Conservation (phyloP, 2,888 invertebrate genomes). For the Agrotis segetum region DNA sequence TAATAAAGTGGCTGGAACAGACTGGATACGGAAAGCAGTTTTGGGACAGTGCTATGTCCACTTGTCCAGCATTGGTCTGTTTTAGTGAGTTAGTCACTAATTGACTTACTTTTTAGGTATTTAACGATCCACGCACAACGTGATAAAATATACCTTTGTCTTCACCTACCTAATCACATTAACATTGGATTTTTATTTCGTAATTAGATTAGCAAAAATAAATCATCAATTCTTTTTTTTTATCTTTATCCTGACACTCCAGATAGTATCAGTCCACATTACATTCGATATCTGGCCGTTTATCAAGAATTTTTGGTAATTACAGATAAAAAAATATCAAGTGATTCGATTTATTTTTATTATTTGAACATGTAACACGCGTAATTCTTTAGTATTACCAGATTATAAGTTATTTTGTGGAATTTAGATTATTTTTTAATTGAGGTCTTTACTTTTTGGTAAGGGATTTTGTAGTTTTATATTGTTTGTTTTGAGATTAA, state of each 20-base stretch:
- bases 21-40: too few species aligned
- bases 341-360: constrained; percentile 65
- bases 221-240: constrained; percentile 72
- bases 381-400: constrained; percentile 71
- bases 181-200: constrained; percentile 65
- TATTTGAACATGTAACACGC: constrained; percentile 66
- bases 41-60: too few species aligned
- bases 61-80: too few species aligned
- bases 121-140: constrained; percentile 15
- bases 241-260: constrained; percentile 68
- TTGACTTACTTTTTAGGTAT: constrained; percentile 10
- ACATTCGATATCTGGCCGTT: constrained; percentile 39
- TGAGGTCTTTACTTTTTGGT: constrained; percentile 21
- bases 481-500: constrained; percentile 36
- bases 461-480: constrained; percentile 22
- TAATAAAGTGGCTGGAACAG: too few species aligned
- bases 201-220: constrained; percentile 69
- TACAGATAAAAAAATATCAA: constrained; percentile 62
- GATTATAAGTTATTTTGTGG: constrained; percentile 68
- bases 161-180: constrained; percentile 59
- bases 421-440: constrained; percentile 65
- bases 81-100: neutral
- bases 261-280: constrained; percentile 58
- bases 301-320: constrained; percentile 65
- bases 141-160: constrained; percentile 29